These are phyloP conservation scores for Ceratosolen solmsi DNA, from an alignment of 1,140 invertebrate species.

Conservation along the genomic window DNA sequence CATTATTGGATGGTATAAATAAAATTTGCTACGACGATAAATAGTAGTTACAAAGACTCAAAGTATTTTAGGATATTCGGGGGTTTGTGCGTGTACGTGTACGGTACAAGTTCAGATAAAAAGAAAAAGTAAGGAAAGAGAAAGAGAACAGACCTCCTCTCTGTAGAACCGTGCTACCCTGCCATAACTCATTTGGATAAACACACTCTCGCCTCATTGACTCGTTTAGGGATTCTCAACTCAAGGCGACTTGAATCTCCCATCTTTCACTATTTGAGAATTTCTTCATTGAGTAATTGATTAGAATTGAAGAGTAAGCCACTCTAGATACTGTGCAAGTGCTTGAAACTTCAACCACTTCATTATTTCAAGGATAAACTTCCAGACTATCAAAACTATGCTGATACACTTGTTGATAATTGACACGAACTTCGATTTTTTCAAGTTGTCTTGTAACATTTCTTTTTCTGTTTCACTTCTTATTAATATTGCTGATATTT, in stretches of 20 bases:
- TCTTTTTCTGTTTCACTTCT: too few relatives aligned
- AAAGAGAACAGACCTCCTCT: neutral
- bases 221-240: conserved; percentile 25
- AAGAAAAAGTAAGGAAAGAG: conserved; percentile 7
- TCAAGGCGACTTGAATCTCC: neutral
- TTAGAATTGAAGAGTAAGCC: neutral
- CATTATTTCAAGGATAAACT: neutral
- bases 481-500: too few relatives aligned
- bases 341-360: neutral
- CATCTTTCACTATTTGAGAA: too few relatives aligned
- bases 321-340: neutral
- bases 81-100: neutral
- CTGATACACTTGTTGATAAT: too few relatives aligned
- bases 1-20: neutral
- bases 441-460: too few relatives aligned
- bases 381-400: conserved; percentile 1
- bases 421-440: too few relatives aligned
- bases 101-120: neutral
- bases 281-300: neutral
- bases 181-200: conserved; percentile 44
- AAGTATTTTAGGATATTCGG: conserved; percentile 2
- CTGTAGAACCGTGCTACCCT: neutral
- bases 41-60: neutral
- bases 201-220: conserved; percentile 28
- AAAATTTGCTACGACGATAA: neutral